phyloP scores from a whole-genome alignment of 1,140 invertebrate species.

The Aphaenogaster rudis region DNA sequence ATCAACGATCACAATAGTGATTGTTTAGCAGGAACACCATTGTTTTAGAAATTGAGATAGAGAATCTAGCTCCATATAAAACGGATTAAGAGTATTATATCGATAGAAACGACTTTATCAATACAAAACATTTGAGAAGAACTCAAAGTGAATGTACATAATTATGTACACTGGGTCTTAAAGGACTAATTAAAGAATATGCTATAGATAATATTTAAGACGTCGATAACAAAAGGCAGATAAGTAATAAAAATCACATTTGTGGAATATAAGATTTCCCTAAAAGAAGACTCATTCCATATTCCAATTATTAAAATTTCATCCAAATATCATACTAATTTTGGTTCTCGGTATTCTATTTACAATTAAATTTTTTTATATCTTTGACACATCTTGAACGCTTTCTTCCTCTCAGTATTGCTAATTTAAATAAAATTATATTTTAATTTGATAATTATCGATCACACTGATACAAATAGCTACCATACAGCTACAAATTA shows the following conservation, averaged over 20 bases:
- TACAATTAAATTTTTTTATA: constrained; percentile 11
- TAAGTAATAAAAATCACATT: background rate
- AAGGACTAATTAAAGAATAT: background rate
- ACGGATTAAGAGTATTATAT: too few species aligned
- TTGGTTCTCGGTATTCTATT: background rate
- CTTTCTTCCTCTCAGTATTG: background rate
- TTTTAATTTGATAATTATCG: constrained; percentile 21
- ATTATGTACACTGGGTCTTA: too few species aligned
- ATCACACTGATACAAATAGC: background rate
- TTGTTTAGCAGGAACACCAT: too few species aligned
- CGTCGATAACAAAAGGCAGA: background rate
- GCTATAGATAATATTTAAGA: background rate
- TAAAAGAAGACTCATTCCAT: background rate
- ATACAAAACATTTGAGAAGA: too few species aligned
- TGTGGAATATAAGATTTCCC: background rate
- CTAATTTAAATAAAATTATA: background rate
- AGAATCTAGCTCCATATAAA: too few species aligned
- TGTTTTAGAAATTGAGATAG: too few species aligned
- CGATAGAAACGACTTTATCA: too few species aligned
- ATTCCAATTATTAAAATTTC: background rate
- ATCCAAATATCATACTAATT: background rate
- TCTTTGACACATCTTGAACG: background rate
- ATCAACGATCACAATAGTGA: too few species aligned
- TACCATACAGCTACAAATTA: constrained; percentile 2
- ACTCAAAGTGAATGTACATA: too few species aligned